Conservation (phyloP, 2,797 vertebrate species). For the Hoplostethus atlanticus region DNA sequence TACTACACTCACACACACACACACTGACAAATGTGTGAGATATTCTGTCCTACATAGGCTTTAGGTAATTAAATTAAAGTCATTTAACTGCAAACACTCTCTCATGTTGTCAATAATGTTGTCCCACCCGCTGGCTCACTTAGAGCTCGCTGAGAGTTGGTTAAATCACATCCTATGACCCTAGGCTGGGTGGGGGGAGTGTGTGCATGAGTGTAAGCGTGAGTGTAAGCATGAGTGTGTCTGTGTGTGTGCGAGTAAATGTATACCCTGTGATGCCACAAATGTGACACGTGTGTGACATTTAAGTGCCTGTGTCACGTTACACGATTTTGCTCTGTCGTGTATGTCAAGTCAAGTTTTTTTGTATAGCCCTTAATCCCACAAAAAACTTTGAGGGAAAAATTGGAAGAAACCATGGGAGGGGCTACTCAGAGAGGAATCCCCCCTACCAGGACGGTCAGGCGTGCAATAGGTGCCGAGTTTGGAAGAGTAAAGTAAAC, state of each 20-base stretch:
- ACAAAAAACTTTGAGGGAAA: too few species aligned
- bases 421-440: too few species aligned
- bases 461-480: too few species aligned
- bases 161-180: neutral
- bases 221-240: neutral
- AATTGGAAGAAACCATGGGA: too few species aligned
- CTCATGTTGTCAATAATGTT: conserved; percentile 11
- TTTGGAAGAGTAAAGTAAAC: too few species aligned
- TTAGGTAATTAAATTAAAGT: conserved; percentile 20
- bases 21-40: too few species aligned
- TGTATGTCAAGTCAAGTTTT: too few species aligned
- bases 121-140: neutral
- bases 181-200: neutral
- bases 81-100: conserved; percentile 15
- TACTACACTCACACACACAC: neutral
- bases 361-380: too few species aligned
- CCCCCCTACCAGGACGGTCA: too few species aligned
- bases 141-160: neutral
- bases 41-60: neutral
- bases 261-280: too few species aligned
- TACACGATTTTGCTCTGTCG: neutral
- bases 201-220: neutral
- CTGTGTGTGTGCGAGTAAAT: neutral
- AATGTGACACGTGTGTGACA: too few species aligned
- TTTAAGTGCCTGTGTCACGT: too few species aligned